A percentile compares a stretch with the other conserved stretches of the same genome.
Evolutionary conservation across 2,797 vertebrate species (phyloP).

Genomic region (Characodon lateralis): DNA sequence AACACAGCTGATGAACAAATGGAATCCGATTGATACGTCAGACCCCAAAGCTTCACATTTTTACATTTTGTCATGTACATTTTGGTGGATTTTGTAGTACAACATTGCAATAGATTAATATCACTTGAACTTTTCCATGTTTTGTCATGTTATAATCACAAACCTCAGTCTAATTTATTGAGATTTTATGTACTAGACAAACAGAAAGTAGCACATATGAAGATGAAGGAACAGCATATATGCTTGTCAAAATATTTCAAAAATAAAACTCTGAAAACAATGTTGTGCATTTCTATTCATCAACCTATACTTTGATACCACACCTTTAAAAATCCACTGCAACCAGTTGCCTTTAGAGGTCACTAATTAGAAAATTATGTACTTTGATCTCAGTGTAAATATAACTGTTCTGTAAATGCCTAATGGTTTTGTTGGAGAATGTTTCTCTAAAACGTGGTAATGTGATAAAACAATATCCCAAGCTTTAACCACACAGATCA

Average conservation of each 20-base stretch:
- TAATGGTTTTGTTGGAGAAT: background rate
- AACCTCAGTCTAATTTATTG: background rate
- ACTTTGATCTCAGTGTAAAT: background rate
- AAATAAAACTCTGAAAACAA: background rate
- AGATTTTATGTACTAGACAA: background rate
- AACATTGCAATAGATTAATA: background rate
- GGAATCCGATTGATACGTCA: conserved; percentile 13
- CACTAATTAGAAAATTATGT: background rate
- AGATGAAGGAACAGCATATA: too few relatives aligned
- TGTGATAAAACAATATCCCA: background rate
- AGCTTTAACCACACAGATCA: too few relatives aligned
- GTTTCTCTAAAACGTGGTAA: background rate
- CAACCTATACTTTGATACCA: background rate
- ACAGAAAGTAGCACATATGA: background rate
- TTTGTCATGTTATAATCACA: background rate
- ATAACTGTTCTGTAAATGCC: background rate
- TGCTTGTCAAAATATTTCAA: background rate
- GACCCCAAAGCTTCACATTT: background rate
- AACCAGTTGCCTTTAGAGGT: background rate
- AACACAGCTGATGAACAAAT: conserved; percentile 37
- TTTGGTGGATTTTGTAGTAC: background rate
- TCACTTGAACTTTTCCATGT: background rate
- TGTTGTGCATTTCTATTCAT: background rate
- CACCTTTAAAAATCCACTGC: background rate
- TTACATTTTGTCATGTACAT: background rate